These are phyloP conservation scores for Hypotaenidia okinawae DNA, from an alignment of 2,797 vertebrate genomes.

Conservation along the genomic window DNA sequence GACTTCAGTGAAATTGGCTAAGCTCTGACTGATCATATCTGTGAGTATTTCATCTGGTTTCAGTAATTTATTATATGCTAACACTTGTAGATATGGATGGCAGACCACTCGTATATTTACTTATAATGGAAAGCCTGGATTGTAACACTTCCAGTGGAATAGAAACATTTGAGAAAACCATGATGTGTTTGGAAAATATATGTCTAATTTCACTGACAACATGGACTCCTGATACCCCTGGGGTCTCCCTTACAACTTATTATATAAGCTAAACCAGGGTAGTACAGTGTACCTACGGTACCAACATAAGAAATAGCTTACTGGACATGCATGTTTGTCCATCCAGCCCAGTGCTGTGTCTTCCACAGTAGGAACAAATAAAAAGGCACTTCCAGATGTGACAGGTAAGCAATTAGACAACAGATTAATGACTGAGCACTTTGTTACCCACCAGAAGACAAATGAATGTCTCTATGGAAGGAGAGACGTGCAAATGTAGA, in stretches of 20 bases:
- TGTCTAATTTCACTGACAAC: background rate
- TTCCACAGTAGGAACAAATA: background rate
- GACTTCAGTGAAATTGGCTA: background rate
- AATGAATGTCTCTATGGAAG: background rate
- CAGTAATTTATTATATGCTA: background rate
- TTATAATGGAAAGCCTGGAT: background rate
- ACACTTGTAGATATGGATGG: background rate
- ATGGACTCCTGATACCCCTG: background rate
- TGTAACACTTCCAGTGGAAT: background rate
- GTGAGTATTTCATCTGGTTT: background rate
- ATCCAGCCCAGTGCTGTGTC: background rate
- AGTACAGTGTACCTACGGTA: background rate
- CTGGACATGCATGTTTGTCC: background rate
- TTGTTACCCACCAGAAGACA: background rate
- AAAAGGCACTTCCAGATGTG: background rate
- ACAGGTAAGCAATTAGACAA: background rate
- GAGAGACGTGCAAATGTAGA: background rate
- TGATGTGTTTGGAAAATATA: background rate
- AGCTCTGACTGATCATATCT: background rate
- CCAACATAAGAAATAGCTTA: background rate
- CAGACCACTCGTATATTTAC: background rate
- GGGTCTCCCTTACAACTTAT: background rate
- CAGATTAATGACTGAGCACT: background rate
- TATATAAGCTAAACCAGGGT: background rate
- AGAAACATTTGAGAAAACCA: background rate